Evolutionary conservation across 1,140 invertebrate genomes (phyloP).

Genomic region (Laupala kohalensis): DNA sequence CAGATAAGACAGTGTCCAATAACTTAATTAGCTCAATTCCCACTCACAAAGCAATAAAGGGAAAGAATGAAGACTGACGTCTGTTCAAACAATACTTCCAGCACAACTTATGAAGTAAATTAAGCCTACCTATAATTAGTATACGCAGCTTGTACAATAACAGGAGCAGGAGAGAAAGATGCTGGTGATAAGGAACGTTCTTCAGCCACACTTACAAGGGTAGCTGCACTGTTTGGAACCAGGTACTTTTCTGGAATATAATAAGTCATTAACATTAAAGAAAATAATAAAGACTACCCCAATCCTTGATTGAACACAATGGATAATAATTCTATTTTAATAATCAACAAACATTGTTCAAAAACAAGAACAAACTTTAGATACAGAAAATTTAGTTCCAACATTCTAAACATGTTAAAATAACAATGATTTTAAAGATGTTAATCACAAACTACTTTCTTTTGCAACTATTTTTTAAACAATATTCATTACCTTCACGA

Average conservation of each 20-base stretch:
- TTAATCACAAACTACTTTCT: not conserved
- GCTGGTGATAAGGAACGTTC: slow-evolving; percentile 34
- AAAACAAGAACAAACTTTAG: too few species aligned
- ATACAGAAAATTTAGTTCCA: too few species aligned
- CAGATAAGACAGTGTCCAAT: not conserved
- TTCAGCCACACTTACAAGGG: slow-evolving; percentile 23
- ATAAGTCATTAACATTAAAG: slow-evolving; percentile 2
- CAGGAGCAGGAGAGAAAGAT: slow-evolving; percentile 35
- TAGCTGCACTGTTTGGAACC: slow-evolving; percentile 27
- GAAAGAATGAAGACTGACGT: not conserved
- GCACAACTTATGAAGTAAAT: not conserved
- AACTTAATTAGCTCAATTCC: not conserved
- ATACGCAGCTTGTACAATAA: slow-evolving; percentile 39
- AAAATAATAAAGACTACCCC: not conserved
- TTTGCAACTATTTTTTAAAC: not conserved
- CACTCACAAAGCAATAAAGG: not conserved
- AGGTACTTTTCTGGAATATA: slow-evolving; percentile 30
- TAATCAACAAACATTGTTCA: too few species aligned
- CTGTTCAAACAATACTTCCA: not conserved
- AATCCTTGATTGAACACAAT: not conserved
- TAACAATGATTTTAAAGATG: not conserved
- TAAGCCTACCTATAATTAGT: slow-evolving; percentile 30
- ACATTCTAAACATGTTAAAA: not conserved
- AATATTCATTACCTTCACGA: slow-evolving; percentile 35
- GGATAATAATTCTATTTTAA: not conserved